phyloP scores from a whole-genome alignment of 2,888 invertebrate genomes.

The Corbicula japonica region DNA sequence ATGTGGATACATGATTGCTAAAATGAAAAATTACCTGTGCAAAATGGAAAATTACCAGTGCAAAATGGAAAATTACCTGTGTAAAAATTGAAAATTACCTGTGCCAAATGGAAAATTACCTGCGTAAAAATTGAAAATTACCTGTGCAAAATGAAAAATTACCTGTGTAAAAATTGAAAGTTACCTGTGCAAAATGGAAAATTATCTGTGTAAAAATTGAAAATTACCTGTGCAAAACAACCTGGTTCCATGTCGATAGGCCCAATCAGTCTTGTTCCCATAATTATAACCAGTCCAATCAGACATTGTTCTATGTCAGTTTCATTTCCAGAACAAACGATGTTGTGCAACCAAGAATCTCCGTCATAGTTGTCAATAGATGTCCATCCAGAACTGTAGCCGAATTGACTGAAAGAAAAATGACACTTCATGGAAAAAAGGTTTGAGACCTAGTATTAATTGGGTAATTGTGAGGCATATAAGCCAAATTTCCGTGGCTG shows the following conservation, averaged over 20 bases:
- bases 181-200: no score
- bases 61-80: no score
- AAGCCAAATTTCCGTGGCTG: not conserved
- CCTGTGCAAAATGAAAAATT: not conserved
- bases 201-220: no score
- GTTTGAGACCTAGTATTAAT: not conserved
- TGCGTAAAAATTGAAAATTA: no score
- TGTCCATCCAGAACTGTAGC: slow-evolving; percentile 20
- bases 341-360: not conserved
- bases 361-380: slow-evolving; percentile 23
- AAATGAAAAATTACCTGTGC: not conserved
- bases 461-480: not conserved
- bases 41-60: no score
- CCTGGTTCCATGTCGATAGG: slow-evolving; percentile 9
- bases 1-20: no score
- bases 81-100: no score
- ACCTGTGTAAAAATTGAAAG: no score
- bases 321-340: slow-evolving; percentile 4
- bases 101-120: no score
- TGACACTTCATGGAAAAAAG: no score
- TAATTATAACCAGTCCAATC: slow-evolving; percentile 8
- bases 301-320: slow-evolving; percentile 5
- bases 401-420: not conserved
- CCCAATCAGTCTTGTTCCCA: slow-evolving; percentile 2
- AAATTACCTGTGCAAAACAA: slow-evolving; percentile 8